Percentiles rank a stretch among this genome's conserved stretches.
Conservation (phyloP, 1,140 invertebrate genomes). For the Atopsyche davidsoni region DNA sequence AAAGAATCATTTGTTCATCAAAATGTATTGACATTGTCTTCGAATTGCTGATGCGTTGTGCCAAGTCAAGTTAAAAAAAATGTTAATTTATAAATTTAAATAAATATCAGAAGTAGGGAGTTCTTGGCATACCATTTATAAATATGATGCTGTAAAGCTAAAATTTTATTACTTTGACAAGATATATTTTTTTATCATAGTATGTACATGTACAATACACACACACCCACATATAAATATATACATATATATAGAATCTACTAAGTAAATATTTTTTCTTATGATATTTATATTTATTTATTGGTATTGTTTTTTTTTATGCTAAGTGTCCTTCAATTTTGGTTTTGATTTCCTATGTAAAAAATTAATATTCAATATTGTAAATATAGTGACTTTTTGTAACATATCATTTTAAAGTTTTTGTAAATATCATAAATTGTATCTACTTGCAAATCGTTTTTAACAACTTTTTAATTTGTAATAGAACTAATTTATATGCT, state of each 20-base stretch:
- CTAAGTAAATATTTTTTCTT: neutral
- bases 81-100: too few species aligned
- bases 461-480: neutral
- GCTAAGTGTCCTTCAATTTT: neutral
- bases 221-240: too few species aligned
- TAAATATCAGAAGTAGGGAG: too few species aligned
- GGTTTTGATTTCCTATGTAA: neutral
- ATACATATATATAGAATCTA: neutral
- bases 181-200: neutral
- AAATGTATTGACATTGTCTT: too few species aligned
- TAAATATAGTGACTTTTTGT: constrained; percentile 4
- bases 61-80: too few species aligned
- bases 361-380: neutral
- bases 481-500: too few species aligned
- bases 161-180: neutral
- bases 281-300: neutral
- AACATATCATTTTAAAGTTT: constrained; percentile 6
- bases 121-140: too few species aligned
- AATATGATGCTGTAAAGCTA: too few species aligned
- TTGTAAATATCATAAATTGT: neutral
- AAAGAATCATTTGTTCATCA: too few species aligned
- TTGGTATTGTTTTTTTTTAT: neutral
- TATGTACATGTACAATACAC: too few species aligned
- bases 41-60: too few species aligned
- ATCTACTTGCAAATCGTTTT: neutral